Evolutionary conservation across 1,140 invertebrate genomes (phyloP).

Genomic region (Tyrophagus putrescentiae): DNA sequence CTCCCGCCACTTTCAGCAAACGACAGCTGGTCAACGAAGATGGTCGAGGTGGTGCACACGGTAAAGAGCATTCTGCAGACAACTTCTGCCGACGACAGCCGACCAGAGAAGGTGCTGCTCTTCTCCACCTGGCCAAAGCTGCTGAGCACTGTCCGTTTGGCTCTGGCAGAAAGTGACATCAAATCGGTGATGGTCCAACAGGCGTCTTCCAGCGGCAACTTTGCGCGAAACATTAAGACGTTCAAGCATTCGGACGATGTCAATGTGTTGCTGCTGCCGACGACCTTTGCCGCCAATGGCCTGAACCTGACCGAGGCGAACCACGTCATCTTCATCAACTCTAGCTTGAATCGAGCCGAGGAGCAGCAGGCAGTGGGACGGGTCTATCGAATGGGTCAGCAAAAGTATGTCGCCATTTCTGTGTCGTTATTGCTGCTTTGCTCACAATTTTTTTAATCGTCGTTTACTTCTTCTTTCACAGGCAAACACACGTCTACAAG

Average conservation of each 20-base stretch:
- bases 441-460: constrained; percentile 13
- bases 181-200: too few species aligned
- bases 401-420: constrained; percentile 39
- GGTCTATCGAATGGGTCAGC: constrained; percentile 63
- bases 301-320: constrained; percentile 62
- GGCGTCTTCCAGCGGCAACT: too few species aligned
- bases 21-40: constrained; percentile 56
- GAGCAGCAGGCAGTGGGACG: constrained; percentile 61
- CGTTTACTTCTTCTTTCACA: constrained; percentile 25
- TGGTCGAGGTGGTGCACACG: constrained; percentile 47
- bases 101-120: constrained; percentile 54
- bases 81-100: too few species aligned
- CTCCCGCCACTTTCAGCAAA: too few species aligned
- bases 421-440: background rate
- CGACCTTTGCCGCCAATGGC: constrained; percentile 53
- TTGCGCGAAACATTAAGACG: constrained; percentile 30
- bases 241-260: constrained; percentile 33
- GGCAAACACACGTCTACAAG: constrained; percentile 46
- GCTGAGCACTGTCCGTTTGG: too few species aligned
- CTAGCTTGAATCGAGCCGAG: constrained; percentile 53
- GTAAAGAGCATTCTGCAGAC: constrained; percentile 44
- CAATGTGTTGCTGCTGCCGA: constrained; percentile 47
- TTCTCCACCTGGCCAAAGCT: constrained; percentile 57
- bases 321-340: constrained; percentile 59
- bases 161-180: too few species aligned